These are phyloP conservation scores for Limenitis camilla DNA, from an alignment of 2,888 invertebrate species.

Conservation along the genomic window DNA sequence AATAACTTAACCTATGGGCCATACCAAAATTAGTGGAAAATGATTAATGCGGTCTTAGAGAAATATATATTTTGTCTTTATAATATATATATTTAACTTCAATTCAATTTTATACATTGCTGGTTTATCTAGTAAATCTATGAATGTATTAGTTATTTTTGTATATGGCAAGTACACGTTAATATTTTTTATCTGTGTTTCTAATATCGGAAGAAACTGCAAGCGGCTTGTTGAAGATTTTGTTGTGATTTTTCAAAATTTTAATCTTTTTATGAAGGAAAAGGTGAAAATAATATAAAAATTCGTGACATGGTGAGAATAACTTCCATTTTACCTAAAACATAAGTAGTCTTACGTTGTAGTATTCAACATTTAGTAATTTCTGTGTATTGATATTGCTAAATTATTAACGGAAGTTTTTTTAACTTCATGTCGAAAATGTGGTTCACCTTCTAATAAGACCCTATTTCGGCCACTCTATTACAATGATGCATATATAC, in stretches of 20 bases:
- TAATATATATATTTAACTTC: no score
- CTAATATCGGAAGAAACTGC: conserved; percentile 36
- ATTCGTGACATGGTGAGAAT: conserved; percentile 49
- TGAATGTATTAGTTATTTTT: background rate
- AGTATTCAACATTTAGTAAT: background rate
- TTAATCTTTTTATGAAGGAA: conserved; percentile 38
- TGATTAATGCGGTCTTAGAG: no score
- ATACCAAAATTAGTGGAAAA: no score
- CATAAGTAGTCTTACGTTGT: background rate
- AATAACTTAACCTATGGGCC: no score
- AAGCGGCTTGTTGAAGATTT: conserved; percentile 54
- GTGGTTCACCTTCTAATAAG: background rate
- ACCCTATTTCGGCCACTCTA: background rate
- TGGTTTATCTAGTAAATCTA: background rate
- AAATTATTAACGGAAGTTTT: conserved; percentile 21
- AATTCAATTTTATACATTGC: no score
- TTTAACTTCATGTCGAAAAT: conserved; percentile 7
- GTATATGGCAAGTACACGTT: background rate
- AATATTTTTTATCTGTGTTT: conserved; percentile 9
- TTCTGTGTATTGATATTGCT: conserved; percentile 8
- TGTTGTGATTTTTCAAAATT: conserved; percentile 54
- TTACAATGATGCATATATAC: no score
- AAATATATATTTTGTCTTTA: no score
- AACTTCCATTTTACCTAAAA: background rate
- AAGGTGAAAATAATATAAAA: conserved; percentile 39